These are phyloP conservation scores for Cyclopterus lumpus DNA, from an alignment of 2,797 vertebrate genomes.

Conservation along the genomic window DNA sequence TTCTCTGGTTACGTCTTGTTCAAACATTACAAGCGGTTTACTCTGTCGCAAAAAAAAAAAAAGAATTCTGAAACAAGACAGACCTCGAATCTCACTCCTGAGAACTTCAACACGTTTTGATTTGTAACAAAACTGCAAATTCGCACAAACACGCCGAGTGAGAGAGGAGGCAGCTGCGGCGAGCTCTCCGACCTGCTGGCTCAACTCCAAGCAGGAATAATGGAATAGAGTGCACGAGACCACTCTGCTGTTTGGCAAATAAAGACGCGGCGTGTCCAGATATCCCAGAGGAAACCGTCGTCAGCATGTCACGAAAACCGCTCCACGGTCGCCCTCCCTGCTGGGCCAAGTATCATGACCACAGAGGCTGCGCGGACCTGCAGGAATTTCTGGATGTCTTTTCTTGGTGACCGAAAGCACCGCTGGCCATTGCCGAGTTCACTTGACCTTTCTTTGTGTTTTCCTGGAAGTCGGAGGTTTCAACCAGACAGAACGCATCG, in stretches of 20 bases:
- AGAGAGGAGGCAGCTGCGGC: slow-evolving; percentile 28
- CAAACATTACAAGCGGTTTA: neutral
- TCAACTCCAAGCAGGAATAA: slow-evolving; percentile 18
- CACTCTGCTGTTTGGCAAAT: slow-evolving; percentile 33
- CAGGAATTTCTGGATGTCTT: slow-evolving; percentile 57
- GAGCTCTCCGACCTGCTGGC: slow-evolving; percentile 28
- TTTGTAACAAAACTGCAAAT: slow-evolving; percentile 21
- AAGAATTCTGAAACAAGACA: slow-evolving; percentile 1
- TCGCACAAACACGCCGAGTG: neutral
- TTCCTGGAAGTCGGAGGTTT: slow-evolving; percentile 51
- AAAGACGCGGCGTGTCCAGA: slow-evolving; percentile 43
- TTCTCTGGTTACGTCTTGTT: slow-evolving; percentile 19
- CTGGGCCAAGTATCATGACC: slow-evolving; percentile 53
- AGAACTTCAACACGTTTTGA: slow-evolving; percentile 26
- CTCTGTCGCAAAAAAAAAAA: slow-evolving; percentile 15
- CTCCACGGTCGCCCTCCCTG: slow-evolving; percentile 18
- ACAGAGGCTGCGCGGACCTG: slow-evolving; percentile 56
- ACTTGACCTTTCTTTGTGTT: slow-evolving; percentile 47
- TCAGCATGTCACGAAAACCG: slow-evolving; percentile 56
- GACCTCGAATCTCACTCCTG: neutral
- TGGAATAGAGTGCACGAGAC: slow-evolving; percentile 41
- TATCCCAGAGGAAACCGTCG: slow-evolving; percentile 33
- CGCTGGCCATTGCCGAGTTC: slow-evolving; percentile 36
- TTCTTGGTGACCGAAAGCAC: slow-evolving; percentile 47
- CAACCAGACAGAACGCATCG: slow-evolving; percentile 44